Conservation (phyloP, 2,797 vertebrate species). For the Girardinus metallicus region DNA sequence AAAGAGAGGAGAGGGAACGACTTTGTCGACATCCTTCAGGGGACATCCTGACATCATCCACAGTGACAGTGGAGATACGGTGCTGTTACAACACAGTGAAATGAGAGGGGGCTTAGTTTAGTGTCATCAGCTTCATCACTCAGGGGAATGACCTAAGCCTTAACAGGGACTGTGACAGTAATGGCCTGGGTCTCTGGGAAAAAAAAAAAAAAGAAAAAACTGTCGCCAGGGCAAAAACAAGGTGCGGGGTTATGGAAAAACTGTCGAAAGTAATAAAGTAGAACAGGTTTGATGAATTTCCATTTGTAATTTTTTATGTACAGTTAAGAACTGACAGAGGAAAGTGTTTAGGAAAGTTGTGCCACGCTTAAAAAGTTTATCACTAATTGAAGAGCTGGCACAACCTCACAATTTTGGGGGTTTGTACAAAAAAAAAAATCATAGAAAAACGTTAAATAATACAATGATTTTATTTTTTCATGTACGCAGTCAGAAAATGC, state of each 20-base stretch:
- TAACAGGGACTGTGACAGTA: slow-evolving; percentile 62
- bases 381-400: neutral
- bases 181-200: slow-evolving; percentile 46
- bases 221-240: slow-evolving; percentile 15
- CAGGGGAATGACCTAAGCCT: slow-evolving; percentile 55
- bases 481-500: too few species aligned
- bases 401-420: neutral
- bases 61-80: slow-evolving; percentile 55
- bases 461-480: neutral
- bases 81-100: slow-evolving; percentile 58
- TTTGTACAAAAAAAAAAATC: neutral
- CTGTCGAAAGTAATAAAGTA: slow-evolving; percentile 44
- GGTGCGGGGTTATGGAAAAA: slow-evolving; percentile 18
- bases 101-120: slow-evolving; percentile 9
- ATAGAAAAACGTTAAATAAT: neutral
- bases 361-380: neutral
- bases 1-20: slow-evolving; percentile 20
- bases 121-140: slow-evolving; percentile 61
- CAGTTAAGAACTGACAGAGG: slow-evolving; percentile 30
- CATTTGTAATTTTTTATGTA: slow-evolving; percentile 24
- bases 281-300: slow-evolving; percentile 27
- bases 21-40: slow-evolving; percentile 53
- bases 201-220: neutral
- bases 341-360: neutral
- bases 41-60: slow-evolving; percentile 60